These are phyloP conservation scores for Dolichallabes microphthalmus DNA, from an alignment of 2,113 vertebrate species.

Conservation along the genomic window DNA sequence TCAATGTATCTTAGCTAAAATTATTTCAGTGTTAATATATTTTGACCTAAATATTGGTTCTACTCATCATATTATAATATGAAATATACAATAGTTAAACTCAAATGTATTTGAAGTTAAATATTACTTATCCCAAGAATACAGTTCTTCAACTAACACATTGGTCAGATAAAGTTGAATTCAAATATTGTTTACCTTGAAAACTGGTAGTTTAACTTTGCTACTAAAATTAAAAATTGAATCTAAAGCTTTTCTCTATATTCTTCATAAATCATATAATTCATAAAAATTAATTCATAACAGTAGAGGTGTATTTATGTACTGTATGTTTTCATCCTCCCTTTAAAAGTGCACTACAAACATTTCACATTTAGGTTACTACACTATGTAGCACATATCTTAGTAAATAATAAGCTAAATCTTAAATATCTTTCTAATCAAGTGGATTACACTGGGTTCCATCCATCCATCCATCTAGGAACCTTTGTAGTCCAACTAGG, in stretches of 20 bases:
- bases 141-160: too few relatives aligned
- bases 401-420: too few relatives aligned
- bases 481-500: too few relatives aligned
- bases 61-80: too few relatives aligned
- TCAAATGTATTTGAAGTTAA: neutral
- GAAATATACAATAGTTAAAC: too few relatives aligned
- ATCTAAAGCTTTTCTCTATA: neutral
- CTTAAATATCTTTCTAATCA: neutral
- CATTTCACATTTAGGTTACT: too few relatives aligned
- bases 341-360: neutral
- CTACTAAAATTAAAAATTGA: neutral
- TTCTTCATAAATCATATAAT: too few relatives aligned
- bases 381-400: neutral
- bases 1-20: neutral
- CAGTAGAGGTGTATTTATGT: neutral
- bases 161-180: neutral
- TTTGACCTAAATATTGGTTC: too few relatives aligned
- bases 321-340: neutral
- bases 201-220: neutral
- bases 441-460: neutral
- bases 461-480: too few relatives aligned
- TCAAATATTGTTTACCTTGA: neutral
- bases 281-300: too few relatives aligned
- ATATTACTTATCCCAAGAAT: neutral
- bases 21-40: neutral